Conservation (phyloP, 2,888 invertebrate genomes). For the Stenodema calcarata region DNA sequence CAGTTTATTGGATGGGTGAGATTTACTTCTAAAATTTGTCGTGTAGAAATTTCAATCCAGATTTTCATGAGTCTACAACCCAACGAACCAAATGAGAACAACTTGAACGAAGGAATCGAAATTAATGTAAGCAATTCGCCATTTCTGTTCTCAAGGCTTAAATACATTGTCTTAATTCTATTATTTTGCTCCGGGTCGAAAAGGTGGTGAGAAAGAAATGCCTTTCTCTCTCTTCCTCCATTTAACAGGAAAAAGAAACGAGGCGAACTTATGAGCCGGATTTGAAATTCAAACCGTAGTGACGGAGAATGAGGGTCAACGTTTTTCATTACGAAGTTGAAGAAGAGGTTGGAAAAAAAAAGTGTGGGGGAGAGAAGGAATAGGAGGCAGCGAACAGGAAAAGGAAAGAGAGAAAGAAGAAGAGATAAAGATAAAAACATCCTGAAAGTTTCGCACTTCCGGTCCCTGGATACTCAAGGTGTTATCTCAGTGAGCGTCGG, state of each 20-base stretch:
- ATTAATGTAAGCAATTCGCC: background rate
- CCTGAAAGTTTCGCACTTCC: background rate
- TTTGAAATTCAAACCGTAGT: constrained; percentile 41
- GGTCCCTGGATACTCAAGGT: background rate
- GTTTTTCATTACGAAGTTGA: constrained; percentile 42
- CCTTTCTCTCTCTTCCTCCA: background rate
- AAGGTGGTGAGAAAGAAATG: too few relatives aligned
- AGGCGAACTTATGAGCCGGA: constrained; percentile 16
- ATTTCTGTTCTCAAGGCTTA: background rate
- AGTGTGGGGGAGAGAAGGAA: background rate
- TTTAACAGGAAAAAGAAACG: constrained; percentile 1
- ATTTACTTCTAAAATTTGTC: too few relatives aligned
- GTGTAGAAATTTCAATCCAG: too few relatives aligned
- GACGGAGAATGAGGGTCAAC: constrained; percentile 30
- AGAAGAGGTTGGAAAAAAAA: background rate
- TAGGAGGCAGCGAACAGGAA: background rate
- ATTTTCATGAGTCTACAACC: too few relatives aligned
- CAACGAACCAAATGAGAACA: too few relatives aligned
- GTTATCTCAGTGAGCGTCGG: background rate
- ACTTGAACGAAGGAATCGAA: background rate
- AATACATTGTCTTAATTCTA: background rate
- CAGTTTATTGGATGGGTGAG: too few relatives aligned
- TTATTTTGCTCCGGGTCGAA: background rate
- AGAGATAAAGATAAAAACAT: background rate
- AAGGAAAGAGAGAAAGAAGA: background rate